These are phyloP conservation scores for Polydrusus cervinus DNA, from an alignment of 2,888 invertebrate species.

Conservation along the genomic window DNA sequence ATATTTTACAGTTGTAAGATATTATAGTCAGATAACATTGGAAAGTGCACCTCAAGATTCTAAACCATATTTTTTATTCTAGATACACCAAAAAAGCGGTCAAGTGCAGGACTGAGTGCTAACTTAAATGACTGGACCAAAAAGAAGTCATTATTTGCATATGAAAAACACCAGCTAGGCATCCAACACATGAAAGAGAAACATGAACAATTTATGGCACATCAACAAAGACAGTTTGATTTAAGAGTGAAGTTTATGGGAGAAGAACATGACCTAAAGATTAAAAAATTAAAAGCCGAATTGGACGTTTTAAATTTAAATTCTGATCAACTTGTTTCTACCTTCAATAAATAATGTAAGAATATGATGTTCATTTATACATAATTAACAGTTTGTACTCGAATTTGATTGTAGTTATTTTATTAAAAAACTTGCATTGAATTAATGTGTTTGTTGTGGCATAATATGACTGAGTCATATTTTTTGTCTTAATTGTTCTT, in stretches of 20 bases:
- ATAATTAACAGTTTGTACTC: background rate
- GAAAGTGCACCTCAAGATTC: background rate
- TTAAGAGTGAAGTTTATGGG: background rate
- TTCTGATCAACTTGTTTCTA: conserved; percentile 1
- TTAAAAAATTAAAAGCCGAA: background rate
- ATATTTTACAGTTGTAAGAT: background rate
- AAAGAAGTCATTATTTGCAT: background rate
- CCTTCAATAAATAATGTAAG: background rate
- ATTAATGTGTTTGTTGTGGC: conserved; percentile 1
- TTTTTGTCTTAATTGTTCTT: background rate
- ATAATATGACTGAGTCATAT: background rate
- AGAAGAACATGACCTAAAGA: conserved; percentile 1
- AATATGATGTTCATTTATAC: background rate
- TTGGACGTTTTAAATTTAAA: background rate
- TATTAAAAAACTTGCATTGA: conserved; percentile 1
- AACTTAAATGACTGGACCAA: background rate
- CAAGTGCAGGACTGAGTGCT: background rate
- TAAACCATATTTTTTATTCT: background rate
- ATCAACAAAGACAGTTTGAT: background rate
- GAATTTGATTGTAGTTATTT: background rate
- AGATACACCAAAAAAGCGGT: background rate
- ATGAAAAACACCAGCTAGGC: conserved; percentile 1
- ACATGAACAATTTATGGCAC: conserved; percentile 1
- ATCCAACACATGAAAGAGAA: conserved; percentile 1
- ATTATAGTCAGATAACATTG: background rate